Percentiles rank a stretch among this genome's conserved stretches.
These are phyloP conservation scores for Pipra filicauda DNA, from an alignment of 2,113 vertebrate species.

Conservation along the genomic window DNA sequence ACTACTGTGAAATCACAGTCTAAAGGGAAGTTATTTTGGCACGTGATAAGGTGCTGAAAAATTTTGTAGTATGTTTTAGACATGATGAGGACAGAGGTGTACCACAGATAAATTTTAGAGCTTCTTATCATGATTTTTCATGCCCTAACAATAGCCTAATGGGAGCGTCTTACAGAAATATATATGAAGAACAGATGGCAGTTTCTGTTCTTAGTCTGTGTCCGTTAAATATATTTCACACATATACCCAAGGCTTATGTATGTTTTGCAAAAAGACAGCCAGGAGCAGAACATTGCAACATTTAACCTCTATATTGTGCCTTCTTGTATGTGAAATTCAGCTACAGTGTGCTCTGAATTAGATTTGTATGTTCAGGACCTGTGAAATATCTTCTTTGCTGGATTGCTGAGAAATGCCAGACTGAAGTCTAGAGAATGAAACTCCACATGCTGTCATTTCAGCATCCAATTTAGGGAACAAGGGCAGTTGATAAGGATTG, in stretches of 20 bases:
- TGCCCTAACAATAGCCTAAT: not conserved
- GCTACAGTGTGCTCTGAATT: not conserved
- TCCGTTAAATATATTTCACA: slow-evolving; percentile 6
- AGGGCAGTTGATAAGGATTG: not conserved
- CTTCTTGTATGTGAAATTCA: not conserved
- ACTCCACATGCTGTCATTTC: not conserved
- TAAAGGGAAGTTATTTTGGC: not conserved
- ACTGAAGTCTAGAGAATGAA: not conserved
- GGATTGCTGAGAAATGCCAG: not conserved
- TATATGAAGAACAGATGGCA: not conserved
- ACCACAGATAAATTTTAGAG: not conserved
- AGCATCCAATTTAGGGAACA: not conserved
- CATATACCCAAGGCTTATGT: not conserved
- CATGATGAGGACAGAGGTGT: not conserved
- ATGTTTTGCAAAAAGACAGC: not conserved
- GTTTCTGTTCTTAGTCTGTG: not conserved
- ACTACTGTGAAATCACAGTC: not conserved
- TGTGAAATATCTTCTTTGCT: not conserved
- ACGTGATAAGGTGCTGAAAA: not conserved
- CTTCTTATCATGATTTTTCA: not conserved
- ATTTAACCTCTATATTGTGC: not conserved
- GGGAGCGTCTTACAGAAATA: not conserved
- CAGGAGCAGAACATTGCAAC: not conserved
- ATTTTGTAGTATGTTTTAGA: not conserved
- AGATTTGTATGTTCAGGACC: not conserved